phyloP scores from a whole-genome alignment of 2,797 vertebrate species.

The Phalloptychus januarius region DNA sequence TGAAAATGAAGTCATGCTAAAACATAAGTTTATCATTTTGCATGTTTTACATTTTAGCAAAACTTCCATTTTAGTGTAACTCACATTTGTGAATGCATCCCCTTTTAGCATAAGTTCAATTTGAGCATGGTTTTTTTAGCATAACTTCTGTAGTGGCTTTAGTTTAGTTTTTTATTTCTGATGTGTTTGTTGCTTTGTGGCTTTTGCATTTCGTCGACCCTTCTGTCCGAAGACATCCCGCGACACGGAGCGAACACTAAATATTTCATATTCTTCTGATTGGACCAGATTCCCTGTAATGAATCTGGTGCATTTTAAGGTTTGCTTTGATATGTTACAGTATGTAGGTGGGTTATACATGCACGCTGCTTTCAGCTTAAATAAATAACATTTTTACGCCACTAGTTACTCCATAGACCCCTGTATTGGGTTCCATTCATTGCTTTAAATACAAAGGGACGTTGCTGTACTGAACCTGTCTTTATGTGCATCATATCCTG shows the following conservation, averaged over 20 bases:
- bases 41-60: background rate
- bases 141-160: too few species aligned
- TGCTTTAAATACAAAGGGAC: background rate
- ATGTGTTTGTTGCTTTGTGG: background rate
- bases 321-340: background rate
- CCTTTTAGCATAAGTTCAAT: background rate
- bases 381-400: background rate
- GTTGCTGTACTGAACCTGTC: background rate
- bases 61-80: background rate
- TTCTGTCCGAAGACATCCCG: background rate
- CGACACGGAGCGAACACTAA: background rate
- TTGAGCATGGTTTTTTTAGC: too few species aligned
- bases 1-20: too few species aligned
- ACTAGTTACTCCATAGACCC: background rate
- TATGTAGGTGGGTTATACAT: background rate
- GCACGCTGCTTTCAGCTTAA: background rate
- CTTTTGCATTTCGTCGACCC: background rate
- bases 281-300: background rate
- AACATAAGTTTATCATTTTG: background rate
- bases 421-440: background rate
- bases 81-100: too few species aligned
- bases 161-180: too few species aligned
- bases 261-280: background rate
- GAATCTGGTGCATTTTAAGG: background rate
- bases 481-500: background rate